Evolutionary conservation across 2,888 invertebrate species (phyloP), one percentile per base, ranked within the genome.

Genomic region (Dryadula phaetusa): DNA sequence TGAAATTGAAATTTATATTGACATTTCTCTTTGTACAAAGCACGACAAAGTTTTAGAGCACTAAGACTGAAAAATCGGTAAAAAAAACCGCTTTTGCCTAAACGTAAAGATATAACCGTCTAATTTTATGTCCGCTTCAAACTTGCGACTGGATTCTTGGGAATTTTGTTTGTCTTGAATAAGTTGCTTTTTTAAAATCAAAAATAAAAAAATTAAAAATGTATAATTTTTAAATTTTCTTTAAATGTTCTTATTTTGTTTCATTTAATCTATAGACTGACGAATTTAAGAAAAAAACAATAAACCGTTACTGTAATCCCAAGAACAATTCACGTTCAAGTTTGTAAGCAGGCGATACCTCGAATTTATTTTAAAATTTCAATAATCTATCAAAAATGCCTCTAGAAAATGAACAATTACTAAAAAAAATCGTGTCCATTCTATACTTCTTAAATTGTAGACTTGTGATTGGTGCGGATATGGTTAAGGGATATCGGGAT

Each of bases 21-120:
- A 80, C 83, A 84, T 84, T 82, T 72, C 79, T 82, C 78, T 79
- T 80, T 77, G 75, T 75, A 76, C 72, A 73, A 77, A 80, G 82
- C 81, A 84, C 81, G 79, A 79, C 79, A 77, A 78, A 79, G 78
- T 79, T 83, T 86, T 88, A 86, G 86, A 92, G 88, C 90, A 90
- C 86, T 89, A 92, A 92, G 92, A 92, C 92, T 92, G 92, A 92
- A 83, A 84, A 66, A 82, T 85, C 83, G 88, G 90, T 86, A 85
- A 80, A 47, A 80, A 47, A 77, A 76, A 71, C 76, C 77, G 82
- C 82, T 82, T 84, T 82, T 79, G 80, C 83, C 79, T 80, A 79
- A 79, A 76, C 75, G 69, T 72, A 74, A 76, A 75, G 72, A 74
- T 64, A 73, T 70, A 72, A 73, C 78, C 78, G 79, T 79, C 79